phyloP scores from a whole-genome alignment of 2,113 vertebrate species.

The Physeter macrocephalus region DNA sequence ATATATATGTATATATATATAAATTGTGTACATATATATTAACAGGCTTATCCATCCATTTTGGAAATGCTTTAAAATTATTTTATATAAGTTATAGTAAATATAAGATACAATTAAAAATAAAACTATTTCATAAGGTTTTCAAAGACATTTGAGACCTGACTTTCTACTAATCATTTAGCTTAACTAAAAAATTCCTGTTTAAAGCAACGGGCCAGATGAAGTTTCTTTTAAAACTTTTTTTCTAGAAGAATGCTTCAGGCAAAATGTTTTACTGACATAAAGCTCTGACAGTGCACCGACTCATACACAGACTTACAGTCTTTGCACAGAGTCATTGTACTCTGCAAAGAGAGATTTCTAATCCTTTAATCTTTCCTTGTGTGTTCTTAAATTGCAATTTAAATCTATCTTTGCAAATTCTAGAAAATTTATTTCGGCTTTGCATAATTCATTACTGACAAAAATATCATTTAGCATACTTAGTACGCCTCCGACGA shows the following conservation, averaged over 20 bases:
- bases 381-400: neutral
- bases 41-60: neutral
- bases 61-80: neutral
- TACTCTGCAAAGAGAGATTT: neutral
- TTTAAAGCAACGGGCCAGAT: neutral
- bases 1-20: neutral
- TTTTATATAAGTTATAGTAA: neutral
- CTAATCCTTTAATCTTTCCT: neutral
- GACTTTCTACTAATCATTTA: neutral
- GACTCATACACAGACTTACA: neutral
- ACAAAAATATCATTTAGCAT: neutral
- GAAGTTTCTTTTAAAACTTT: neutral
- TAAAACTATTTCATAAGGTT: neutral
- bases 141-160: neutral
- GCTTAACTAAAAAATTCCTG: neutral
- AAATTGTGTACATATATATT: neutral
- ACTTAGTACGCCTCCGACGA: neutral
- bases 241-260: neutral
- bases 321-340: neutral
- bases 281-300: neutral
- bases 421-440: constrained; percentile 26
- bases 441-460: constrained; percentile 6
- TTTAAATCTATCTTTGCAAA: neutral
- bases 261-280: constrained; percentile 1
- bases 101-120: neutral